Evolutionary conservation across 2,888 invertebrate genomes (phyloP).

Genomic region (Sinelater perroti): DNA sequence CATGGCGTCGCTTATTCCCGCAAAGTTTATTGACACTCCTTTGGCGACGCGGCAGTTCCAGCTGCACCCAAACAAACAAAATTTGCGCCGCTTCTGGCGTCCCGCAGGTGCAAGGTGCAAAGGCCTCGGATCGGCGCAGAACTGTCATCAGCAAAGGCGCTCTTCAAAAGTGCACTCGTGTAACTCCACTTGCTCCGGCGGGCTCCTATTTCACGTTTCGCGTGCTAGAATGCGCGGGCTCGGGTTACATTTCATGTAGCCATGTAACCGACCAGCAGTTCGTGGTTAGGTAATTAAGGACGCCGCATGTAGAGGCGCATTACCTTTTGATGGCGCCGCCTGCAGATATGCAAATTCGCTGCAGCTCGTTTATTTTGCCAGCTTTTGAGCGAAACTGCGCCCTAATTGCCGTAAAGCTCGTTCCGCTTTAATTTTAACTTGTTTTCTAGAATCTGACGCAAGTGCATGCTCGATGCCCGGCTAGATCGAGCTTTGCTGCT

Average conservation of each 20-base stretch:
- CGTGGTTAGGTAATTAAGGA: conserved; percentile 10
- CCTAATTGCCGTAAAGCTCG: too few relatives aligned
- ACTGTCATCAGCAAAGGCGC: conserved; percentile 1
- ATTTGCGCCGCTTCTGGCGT: neutral
- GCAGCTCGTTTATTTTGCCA: neutral
- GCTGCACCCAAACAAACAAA: conserved; percentile 6
- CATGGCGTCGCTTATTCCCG: too few relatives aligned
- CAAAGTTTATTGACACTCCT: too few relatives aligned
- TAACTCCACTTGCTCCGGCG: neutral
- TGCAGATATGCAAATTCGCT: too few relatives aligned
- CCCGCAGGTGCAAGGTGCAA: conserved; percentile 6
- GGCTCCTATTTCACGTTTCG: conserved; percentile 6
- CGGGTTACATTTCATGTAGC: neutral
- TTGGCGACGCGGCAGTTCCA: too few relatives aligned
- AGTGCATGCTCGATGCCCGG: too few relatives aligned
- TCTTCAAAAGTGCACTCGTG: neutral
- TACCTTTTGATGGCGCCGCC: too few relatives aligned
- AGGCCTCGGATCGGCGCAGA: conserved; percentile 2
- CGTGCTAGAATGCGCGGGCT: neutral
- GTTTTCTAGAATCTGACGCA: too few relatives aligned
- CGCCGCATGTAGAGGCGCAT: neutral
- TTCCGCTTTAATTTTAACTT: too few relatives aligned
- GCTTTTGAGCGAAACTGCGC: neutral
- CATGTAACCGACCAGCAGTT: too few relatives aligned
- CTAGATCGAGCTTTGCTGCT: too few relatives aligned